Evolutionary conservation across 1,140 invertebrate species (phyloP).

Genomic region (Lordiphosa clarofinis): DNA sequence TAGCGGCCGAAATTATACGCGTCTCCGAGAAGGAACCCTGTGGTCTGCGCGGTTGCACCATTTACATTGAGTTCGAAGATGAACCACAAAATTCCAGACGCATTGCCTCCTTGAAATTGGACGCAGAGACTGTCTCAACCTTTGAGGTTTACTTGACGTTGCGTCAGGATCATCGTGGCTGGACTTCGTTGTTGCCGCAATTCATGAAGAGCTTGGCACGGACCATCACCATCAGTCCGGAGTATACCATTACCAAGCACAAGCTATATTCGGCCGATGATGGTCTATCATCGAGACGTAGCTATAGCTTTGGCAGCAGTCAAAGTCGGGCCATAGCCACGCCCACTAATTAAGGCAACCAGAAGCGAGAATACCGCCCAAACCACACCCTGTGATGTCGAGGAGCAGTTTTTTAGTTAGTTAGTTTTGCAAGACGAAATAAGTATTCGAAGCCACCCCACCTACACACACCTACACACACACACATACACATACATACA

Average conservation of each 20-base stretch:
- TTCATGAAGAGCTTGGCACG: constrained; percentile 89
- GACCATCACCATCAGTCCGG: constrained; percentile 91
- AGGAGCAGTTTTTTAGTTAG: constrained; percentile 47
- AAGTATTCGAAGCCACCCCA: constrained; percentile 78
- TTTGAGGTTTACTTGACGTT: constrained; percentile 93
- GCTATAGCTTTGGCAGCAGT: constrained; percentile 63
- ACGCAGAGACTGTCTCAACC: constrained; percentile 90
- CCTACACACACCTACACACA: constrained; percentile 56
- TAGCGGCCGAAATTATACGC: constrained; percentile 87
- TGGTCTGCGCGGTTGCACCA: constrained; percentile 88
- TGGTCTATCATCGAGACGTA: constrained; percentile 53
- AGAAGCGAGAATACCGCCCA: constrained; percentile 1
- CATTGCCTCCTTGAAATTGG: constrained; percentile 87
- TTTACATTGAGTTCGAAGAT: constrained; percentile 88
- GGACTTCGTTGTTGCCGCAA: constrained; percentile 90
- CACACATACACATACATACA: constrained; percentile 31
- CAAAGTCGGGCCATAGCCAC: constrained; percentile 57
- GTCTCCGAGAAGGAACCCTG: constrained; percentile 92
- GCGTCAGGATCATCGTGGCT: constrained; percentile 88
- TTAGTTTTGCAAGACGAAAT: constrained; percentile 70
- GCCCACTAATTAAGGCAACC: constrained; percentile 56
- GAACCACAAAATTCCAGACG: constrained; percentile 81
- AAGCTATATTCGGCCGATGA: constrained; percentile 85
- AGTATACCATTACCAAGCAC: constrained; percentile 91
- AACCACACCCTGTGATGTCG: constrained; percentile 44